phyloP scores from a whole-genome alignment of 2,797 vertebrate species.

The Parauchenoglanis punctatus region DNA sequence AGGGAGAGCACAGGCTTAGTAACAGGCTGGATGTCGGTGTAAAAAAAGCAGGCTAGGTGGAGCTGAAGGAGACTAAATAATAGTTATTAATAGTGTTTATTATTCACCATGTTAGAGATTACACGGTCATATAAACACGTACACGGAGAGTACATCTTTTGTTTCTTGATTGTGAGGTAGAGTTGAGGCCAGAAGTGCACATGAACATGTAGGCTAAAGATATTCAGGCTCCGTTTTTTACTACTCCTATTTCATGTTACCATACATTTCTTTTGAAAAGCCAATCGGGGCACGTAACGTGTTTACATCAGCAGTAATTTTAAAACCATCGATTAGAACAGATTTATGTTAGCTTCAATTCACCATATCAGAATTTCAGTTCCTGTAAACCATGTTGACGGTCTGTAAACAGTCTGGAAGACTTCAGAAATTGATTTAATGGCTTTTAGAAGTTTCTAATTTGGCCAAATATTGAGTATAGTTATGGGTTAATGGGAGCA shows the following conservation, averaged over 20 bases:
- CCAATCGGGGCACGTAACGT: neutral
- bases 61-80: neutral
- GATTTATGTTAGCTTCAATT: neutral
- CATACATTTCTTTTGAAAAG: neutral
- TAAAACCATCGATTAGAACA: neutral
- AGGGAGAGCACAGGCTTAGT: conserved; percentile 19
- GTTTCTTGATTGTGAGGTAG: neutral
- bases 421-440: neutral
- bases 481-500: neutral
- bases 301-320: neutral
- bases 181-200: neutral
- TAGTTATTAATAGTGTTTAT: neutral
- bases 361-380: neutral
- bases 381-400: neutral
- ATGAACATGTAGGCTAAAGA: neutral
- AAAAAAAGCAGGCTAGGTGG: neutral
- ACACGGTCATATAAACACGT: too few relatives aligned
- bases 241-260: neutral
- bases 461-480: neutral
- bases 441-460: neutral
- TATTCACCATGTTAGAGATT: neutral
- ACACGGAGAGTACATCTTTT: neutral
- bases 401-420: neutral
- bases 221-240: neutral
- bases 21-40: neutral